Percentiles rank a stretch among this genome's conserved stretches.
These are phyloP conservation scores for Arrhamphus sclerolepis DNA, from an alignment of 2,797 vertebrate species.

Conservation along the genomic window DNA sequence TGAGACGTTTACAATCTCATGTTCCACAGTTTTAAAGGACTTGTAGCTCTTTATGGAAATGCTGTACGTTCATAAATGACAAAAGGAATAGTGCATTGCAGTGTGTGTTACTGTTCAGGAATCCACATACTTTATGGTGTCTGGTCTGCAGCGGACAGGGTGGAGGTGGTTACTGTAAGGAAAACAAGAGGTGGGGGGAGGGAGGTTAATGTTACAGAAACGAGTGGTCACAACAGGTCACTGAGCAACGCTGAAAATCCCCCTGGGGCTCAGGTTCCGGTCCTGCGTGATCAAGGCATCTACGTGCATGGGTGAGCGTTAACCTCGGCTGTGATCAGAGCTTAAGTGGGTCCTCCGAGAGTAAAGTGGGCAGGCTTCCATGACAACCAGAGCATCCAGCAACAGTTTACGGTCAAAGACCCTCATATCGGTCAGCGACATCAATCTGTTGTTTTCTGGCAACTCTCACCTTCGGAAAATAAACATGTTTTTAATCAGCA, in stretches of 20 bases:
- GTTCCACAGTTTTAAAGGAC: neutral
- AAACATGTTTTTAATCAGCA: neutral
- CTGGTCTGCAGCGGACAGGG: conserved; percentile 82
- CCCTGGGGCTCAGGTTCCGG: conserved; percentile 33
- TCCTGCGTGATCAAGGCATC: conserved; percentile 60
- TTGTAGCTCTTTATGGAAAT: too few relatives aligned
- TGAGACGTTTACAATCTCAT: neutral
- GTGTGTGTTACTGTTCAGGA: conserved; percentile 5
- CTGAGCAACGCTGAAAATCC: conserved; percentile 65
- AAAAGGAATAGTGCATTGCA: neutral
- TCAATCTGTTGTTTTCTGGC: neutral
- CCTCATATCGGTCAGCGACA: conserved; percentile 1
- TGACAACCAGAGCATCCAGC: conserved; percentile 39
- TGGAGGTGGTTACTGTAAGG: conserved; percentile 85
- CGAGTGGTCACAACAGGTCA: conserved; percentile 72
- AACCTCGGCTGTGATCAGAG: conserved; percentile 51
- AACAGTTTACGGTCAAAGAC: neutral
- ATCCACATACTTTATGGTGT: conserved; percentile 88
- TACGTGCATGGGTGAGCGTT: conserved; percentile 49
- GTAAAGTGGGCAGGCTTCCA: conserved; percentile 32
- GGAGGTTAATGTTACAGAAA: conserved; percentile 50
- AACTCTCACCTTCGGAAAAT: neutral
- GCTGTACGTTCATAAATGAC: too few relatives aligned
- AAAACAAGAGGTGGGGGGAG: conserved; percentile 55
- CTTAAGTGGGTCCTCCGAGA: conserved; percentile 52